Base-by-base conservation (phyloP, 2,113 vertebrate species). In the Etheostoma spectabile region DNA sequence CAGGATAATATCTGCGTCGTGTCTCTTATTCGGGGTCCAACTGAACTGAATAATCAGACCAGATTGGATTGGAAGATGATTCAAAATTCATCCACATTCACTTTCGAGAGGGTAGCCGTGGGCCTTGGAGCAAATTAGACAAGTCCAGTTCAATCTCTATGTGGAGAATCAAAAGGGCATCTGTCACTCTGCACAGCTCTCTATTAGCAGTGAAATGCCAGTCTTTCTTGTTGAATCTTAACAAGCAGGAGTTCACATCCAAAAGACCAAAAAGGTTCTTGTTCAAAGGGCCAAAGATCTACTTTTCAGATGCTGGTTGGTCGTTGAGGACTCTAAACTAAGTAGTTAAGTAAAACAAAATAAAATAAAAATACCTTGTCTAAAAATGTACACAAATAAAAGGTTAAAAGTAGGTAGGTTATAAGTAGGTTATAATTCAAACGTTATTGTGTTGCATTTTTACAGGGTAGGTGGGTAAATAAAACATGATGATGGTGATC, bases 81-180 rank as follows among this genome's bases (percentile, higher is more conserved):
- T 97, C 95, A 86, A 96, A 86, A 88, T 97, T 96, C 96, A 96
- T 97, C 96, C 96, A 97, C 84, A 96, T 96, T 96, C 96, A 97
- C 88, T 96, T 97, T 93, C 96, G 95, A 92, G 97, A 96, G 6
- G 92, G 91, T 30, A 96, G 95, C 60, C 94, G 91, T 15, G 91
- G 92, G 80, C 94, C 93, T 80, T 92, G 89, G 89, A 96, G 96
- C 91, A 97, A 95, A 83, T 97, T 97, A 63, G 95, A 95, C 59
- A 95, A 92, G 92, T 98, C 95, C 92, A 93, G 93, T 62, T 93
- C 96, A 68, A 96, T 97, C 71, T 97, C 95, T 86, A 95, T 94
- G 86, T 96, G 96, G 21, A 96, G 95, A 72, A 97, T 95, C 82
- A 96, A 92, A 84, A 97, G 95, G 7, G 95, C 96, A 0, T 97